These are phyloP conservation scores for Vespertilio murinus DNA, from an alignment of 2,797 vertebrate species.

Conservation along the genomic window DNA sequence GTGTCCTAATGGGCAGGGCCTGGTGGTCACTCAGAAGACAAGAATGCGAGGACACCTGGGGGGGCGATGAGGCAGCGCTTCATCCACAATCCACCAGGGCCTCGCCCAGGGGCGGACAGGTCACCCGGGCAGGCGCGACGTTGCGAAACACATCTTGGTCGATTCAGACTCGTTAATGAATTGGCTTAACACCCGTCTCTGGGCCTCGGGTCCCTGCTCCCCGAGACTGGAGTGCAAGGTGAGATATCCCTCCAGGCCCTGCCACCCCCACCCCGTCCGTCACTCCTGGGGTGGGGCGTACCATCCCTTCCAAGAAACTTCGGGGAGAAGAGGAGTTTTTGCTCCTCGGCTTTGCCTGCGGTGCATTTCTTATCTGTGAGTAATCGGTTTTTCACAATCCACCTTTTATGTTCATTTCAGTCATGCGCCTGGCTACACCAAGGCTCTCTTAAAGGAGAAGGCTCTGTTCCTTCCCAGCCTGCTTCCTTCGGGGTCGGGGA, in stretches of 20 bases:
- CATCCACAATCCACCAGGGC: conserved; percentile 58
- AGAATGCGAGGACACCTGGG: conserved; percentile 6
- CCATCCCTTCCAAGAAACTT: conserved; percentile 64
- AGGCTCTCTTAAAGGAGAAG: conserved; percentile 86
- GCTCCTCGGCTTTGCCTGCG: conserved; percentile 77
- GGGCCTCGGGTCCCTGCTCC: conserved; percentile 5
- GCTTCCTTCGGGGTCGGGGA: background rate
- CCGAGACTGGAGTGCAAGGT: conserved; percentile 58
- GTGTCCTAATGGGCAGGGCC: conserved; percentile 62
- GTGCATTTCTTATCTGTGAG: conserved; percentile 85
- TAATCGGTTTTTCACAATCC: conserved; percentile 86
- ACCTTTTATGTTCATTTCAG: conserved; percentile 83
- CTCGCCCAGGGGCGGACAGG: conserved; percentile 79
- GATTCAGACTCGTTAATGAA: conserved; percentile 74
- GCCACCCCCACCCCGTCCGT: background rate
- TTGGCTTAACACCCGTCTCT: conserved; percentile 56
- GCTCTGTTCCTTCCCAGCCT: conserved; percentile 37
- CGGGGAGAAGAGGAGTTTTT: conserved; percentile 73
- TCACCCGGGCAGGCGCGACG: conserved; percentile 67
- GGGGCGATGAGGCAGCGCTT: conserved; percentile 61
- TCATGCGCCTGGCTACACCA: conserved; percentile 77
- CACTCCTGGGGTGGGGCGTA: background rate
- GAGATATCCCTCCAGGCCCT: background rate
- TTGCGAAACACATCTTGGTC: conserved; percentile 66
- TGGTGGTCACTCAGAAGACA: conserved; percentile 67